A percentile compares a stretch with the other conserved stretches of the same genome.
phyloP scores from a whole-genome alignment of 1,140 invertebrate species.

The Drosophila micromelanica region DNA sequence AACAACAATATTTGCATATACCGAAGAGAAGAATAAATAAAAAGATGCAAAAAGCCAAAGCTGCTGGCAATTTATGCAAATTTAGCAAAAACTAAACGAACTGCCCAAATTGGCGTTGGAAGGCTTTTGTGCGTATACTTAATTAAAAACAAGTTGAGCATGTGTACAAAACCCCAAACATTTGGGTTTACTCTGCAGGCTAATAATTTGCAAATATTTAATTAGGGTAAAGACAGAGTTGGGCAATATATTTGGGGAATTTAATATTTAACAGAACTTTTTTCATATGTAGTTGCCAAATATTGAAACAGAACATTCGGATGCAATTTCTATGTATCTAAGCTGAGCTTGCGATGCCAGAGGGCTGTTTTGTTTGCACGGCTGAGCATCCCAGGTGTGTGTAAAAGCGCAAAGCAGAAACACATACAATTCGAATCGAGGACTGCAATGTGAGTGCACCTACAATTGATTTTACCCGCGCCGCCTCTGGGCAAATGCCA shows the following conservation, averaged over 20 bases:
- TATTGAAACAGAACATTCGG: conserved; percentile 50
- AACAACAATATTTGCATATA: conserved; percentile 33
- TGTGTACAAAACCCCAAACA: conserved; percentile 45
- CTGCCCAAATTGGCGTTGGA: conserved; percentile 49
- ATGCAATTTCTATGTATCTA: conserved; percentile 53
- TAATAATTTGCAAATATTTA: conserved; percentile 73
- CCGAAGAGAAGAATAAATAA: neutral
- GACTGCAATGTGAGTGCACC: conserved; percentile 22
- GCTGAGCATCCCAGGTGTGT: conserved; percentile 10
- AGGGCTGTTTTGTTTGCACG: conserved; percentile 27
- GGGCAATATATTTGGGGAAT: neutral
- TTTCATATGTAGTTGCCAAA: conserved; percentile 62
- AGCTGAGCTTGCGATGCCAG: neutral
- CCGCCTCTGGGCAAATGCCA: conserved; percentile 51
- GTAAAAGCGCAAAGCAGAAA: conserved; percentile 67
- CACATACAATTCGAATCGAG: conserved; percentile 13
- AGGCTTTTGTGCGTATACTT: conserved; percentile 70
- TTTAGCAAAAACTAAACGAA: conserved; percentile 65
- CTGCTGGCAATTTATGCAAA: conserved; percentile 70
- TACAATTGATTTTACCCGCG: conserved; percentile 42
- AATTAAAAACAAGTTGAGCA: conserved; percentile 69
- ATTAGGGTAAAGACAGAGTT: conserved; percentile 46
- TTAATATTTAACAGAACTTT: conserved; percentile 39
- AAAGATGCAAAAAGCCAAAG: conserved; percentile 35
- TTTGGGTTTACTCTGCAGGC: conserved; percentile 15